Evolutionary conservation across 2,888 invertebrate species (phyloP), one percentile per base, ranked within the genome.

Genomic region (Epinotia bilunana): DNA sequence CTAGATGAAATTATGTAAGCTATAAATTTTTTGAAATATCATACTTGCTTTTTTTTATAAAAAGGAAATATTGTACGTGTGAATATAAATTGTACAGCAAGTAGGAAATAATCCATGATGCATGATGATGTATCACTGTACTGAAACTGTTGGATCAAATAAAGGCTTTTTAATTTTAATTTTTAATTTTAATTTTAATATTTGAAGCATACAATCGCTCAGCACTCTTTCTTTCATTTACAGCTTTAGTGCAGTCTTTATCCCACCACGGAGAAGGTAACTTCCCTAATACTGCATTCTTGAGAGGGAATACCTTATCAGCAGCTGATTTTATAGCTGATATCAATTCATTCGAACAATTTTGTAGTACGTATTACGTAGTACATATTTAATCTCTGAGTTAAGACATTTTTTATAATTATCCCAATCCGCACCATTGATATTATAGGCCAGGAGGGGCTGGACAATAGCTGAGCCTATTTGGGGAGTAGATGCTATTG

Each of bases 251-350:
- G 20, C 67, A 57, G 0, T 68, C 67, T 1, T 13, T 68, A 18
- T 68, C 68, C 68, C 68, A 68, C 68, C 68, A 68, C 0, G 68
- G 68, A 33, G 68, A 57, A 7, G 68, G 57, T 3, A 58, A 7
- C 7, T 68, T 68, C 0, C 57, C 68, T 2, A 33, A 1, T n/a
- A 33, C 65, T 1, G 65, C 16, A 13, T 67, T 67, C 16, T 67
- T 67, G 16, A 55, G 33, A 18, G 68, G 68, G 7, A 68, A 68
- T 5, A 13, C 20, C 12, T 68, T 57, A 16, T 68, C 57, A 7
- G 68, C 68, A 1, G 57, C 12, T 0, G 57, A 3, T 6, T 58
- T 68, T 11, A 68, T 57, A 43, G 57, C 57, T 3, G 5, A 0
- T 3, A 68, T 13, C 3, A 43, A 3, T 3, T 57, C 68, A 13